A percentile compares a stretch with the other conserved stretches of the same genome.
phyloP scores from a whole-genome alignment of 2,888 invertebrate species.

The Athalia rosae region DNA sequence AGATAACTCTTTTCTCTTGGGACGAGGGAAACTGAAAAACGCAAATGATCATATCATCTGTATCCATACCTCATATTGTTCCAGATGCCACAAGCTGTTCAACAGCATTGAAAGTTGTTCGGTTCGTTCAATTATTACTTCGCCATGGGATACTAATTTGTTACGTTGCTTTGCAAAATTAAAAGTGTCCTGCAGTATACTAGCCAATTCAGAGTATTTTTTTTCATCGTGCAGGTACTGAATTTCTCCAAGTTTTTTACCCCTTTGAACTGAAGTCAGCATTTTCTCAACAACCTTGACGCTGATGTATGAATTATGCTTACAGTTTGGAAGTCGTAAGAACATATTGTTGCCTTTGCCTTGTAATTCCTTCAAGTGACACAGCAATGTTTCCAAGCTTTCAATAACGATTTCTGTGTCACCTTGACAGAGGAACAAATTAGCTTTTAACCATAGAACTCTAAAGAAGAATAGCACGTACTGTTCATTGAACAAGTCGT shows the following conservation, averaged over 20 bases:
- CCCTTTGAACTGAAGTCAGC: slow-evolving; percentile 75
- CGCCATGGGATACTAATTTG: slow-evolving; percentile 60
- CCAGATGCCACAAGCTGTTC: slow-evolving; percentile 80
- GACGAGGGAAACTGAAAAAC: too few species aligned
- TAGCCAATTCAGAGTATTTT: slow-evolving; percentile 80
- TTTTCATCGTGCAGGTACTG: slow-evolving; percentile 80
- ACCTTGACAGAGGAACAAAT: slow-evolving; percentile 75
- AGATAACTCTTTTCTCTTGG: too few species aligned
- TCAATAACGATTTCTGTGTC: slow-evolving; percentile 75
- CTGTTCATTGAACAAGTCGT: slow-evolving; percentile 73
- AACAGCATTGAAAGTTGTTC: slow-evolving; percentile 77
- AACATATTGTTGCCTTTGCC: slow-evolving; percentile 65
- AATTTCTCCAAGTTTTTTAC: slow-evolving; percentile 79
- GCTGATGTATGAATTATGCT: slow-evolving; percentile 75
- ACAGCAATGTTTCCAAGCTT: slow-evolving; percentile 72
- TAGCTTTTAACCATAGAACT: slow-evolving; percentile 77
- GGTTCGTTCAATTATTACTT: slow-evolving; percentile 71
- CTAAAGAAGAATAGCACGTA: slow-evolving; percentile 74
- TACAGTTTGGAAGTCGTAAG: slow-evolving; percentile 76
- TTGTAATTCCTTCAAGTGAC: slow-evolving; percentile 62
- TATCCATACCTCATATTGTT: slow-evolving; percentile 72
- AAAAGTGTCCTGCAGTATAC: slow-evolving; percentile 82
- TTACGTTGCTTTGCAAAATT: slow-evolving; percentile 73
- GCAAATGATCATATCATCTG: background rate
- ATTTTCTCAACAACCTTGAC: slow-evolving; percentile 73